Evolutionary conservation across 2,888 invertebrate species (phyloP).

Genomic region (Stenolophus ochropezus): DNA sequence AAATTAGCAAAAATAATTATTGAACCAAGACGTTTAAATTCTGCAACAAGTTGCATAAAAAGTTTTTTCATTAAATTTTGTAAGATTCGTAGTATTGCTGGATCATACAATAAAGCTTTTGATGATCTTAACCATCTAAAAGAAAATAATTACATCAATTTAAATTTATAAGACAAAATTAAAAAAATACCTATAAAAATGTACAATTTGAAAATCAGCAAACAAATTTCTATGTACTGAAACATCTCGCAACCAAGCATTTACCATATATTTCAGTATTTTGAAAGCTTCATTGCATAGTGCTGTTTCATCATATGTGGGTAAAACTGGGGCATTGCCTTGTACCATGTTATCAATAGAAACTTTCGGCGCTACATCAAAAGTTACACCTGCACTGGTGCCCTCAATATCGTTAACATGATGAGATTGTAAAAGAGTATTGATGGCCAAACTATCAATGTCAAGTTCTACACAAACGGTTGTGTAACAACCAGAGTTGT

Average conservation of each 20-base stretch:
- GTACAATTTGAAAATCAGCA: conserved; percentile 96
- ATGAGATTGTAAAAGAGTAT: conserved; percentile 91
- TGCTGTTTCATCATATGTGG: conserved; percentile 91
- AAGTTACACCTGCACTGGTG: conserved; percentile 87
- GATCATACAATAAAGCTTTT: conserved; percentile 92
- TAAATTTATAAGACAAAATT: conserved; percentile 24
- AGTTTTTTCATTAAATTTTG: conserved; percentile 97
- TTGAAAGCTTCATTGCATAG: conserved; percentile 93
- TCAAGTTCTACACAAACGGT: conserved; percentile 93
- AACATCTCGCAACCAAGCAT: conserved; percentile 94
- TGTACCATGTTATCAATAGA: conserved; percentile 80
- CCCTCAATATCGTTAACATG: conserved; percentile 94
- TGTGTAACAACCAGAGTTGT: conserved; percentile 84
- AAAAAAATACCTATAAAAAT: conserved; percentile 87
- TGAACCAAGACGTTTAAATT: conserved; percentile 94
- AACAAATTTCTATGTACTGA: conserved; percentile 90
- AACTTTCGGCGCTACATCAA: conserved; percentile 77
- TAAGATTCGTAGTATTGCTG: conserved; percentile 90
- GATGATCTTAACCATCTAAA: conserved; percentile 94
- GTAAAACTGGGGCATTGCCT: conserved; percentile 73
- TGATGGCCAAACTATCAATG: conserved; percentile 93
- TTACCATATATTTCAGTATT: conserved; percentile 90
- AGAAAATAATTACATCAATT: background rate
- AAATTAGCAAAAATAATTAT: conserved; percentile 94
- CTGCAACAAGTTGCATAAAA: conserved; percentile 92